phyloP scores from a whole-genome alignment of 2,888 invertebrate genomes.

The Lycocerus yunnanus region DNA sequence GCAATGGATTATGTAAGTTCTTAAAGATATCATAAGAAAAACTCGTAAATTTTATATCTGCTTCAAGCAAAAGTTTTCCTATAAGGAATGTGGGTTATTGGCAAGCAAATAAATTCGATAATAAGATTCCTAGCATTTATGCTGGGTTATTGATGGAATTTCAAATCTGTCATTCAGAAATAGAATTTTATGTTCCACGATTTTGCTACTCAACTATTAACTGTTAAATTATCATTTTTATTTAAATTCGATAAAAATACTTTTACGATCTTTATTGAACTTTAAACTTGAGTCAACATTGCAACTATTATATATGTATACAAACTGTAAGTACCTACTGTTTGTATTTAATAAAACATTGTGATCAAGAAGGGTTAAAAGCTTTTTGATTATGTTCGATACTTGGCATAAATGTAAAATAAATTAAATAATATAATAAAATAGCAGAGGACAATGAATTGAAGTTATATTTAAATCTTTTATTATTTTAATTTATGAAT shows the following conservation, averaged over 20 bases:
- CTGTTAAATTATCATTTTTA: constrained; percentile 11
- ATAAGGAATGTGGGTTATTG: constrained; percentile 28
- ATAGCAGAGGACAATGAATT: neutral
- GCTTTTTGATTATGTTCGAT: neutral
- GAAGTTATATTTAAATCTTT: neutral
- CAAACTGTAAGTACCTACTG: too few relatives aligned
- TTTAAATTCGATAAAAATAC: constrained; percentile 11
- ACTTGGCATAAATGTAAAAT: neutral
- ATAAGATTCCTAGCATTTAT: constrained; percentile 28
- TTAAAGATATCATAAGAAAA: constrained; percentile 24
- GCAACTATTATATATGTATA: neutral
- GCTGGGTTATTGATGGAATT: constrained; percentile 24
- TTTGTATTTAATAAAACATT: neutral
- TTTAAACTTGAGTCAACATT: neutral
- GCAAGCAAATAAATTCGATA: constrained; percentile 30
- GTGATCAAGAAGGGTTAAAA: neutral
- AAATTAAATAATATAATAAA: neutral
- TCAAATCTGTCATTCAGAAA: constrained; percentile 20
- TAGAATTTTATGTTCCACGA: constrained; percentile 17
- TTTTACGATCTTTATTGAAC: neutral
- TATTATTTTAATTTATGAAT: neutral
- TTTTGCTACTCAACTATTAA: constrained; percentile 6
- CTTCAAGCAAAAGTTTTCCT: constrained; percentile 24
- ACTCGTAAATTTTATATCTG: constrained; percentile 29
- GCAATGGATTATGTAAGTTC: constrained; percentile 21